Base-by-base conservation (phyloP, 1,140 invertebrate genomes). In the Lepidotrigona ventralis region DNA sequence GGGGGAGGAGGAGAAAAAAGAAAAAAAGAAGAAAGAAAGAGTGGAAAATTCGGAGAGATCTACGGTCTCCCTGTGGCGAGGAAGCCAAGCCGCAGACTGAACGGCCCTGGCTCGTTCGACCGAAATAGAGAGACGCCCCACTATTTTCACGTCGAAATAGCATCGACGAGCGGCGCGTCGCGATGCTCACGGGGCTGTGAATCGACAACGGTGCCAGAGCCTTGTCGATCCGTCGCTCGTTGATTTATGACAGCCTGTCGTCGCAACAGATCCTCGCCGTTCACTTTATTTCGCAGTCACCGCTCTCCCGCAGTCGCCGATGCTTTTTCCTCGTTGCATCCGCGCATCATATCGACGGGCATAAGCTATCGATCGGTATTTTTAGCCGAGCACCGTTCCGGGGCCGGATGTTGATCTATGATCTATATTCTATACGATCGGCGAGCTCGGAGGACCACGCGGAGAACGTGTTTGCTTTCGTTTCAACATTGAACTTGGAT, bases 41-140 rank as follows among this genome's bases (percentile, higher is more conserved):
- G 73, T 79, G 70, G 82, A 60, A 80, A 86, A 77, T 79, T 70
- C 75, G 8, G 33, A 33, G 33, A 33, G 39, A 82, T 58, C 33
- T 79, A 83, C 78, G 76, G 89, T 82, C 88, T 90, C 91, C 86
- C 90, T 91, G 85, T 90, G 87, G 81, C 88, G 88, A 86, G 89
- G 88, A 93, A 91, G 90, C 89, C 89, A 88, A 86, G 81, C 86
- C 87, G 87, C 88, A 88, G 90, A 94, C 93, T 94, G 91, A 94
- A 83, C 88, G 89, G 89, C 86, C 88, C 89, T 91, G 91, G 89
- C 86, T 86, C 79, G 85, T 85, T 68, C 84, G 91, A 92, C 92
- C 88, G 87, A 93, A 93, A 93, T 93, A 93, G 91, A 93, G 90
- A 86, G 83, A 91, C 86, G 88, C 91, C 88, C 88, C 89, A 87